Conservation (phyloP, 2,888 invertebrate genomes). For the Julus scanicus region DNA sequence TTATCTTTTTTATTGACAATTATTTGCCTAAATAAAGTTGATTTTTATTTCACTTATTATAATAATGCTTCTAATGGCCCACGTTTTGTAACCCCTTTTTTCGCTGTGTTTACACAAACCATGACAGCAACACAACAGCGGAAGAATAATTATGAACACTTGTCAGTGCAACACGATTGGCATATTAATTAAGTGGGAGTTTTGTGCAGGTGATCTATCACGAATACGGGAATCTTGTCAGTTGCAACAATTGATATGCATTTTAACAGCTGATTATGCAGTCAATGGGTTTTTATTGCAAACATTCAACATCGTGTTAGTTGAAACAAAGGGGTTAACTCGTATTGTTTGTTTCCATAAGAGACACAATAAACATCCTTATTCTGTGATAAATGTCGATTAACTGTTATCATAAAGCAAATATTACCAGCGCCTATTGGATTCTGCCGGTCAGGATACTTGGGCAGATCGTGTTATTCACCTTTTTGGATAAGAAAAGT, state of each 20-base stretch:
- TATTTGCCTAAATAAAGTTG: too few relatives aligned
- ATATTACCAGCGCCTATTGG: background rate
- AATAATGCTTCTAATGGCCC: too few relatives aligned
- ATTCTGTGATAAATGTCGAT: conserved; percentile 6
- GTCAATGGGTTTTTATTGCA: background rate
- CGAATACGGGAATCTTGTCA: background rate
- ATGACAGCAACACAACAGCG: too few relatives aligned
- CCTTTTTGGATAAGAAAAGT: conserved; percentile 14
- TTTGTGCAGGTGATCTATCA: background rate
- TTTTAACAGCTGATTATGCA: background rate
- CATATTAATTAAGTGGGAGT: background rate
- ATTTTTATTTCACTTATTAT: too few relatives aligned
- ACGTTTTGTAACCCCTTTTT: background rate
- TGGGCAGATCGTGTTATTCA: background rate
- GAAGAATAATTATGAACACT: too few relatives aligned
- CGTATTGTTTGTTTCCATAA: conserved; percentile 10
- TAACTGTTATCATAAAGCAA: background rate
- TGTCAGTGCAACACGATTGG: background rate
- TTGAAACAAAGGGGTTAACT: background rate
- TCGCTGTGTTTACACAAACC: background rate
- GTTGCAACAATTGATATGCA: too few relatives aligned
- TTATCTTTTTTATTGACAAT: too few relatives aligned
- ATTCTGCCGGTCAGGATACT: background rate
- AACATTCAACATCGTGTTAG: background rate
- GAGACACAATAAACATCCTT: background rate